Base-by-base conservation (phyloP, 1,140 invertebrate genomes). In the Heliconius himera region DNA sequence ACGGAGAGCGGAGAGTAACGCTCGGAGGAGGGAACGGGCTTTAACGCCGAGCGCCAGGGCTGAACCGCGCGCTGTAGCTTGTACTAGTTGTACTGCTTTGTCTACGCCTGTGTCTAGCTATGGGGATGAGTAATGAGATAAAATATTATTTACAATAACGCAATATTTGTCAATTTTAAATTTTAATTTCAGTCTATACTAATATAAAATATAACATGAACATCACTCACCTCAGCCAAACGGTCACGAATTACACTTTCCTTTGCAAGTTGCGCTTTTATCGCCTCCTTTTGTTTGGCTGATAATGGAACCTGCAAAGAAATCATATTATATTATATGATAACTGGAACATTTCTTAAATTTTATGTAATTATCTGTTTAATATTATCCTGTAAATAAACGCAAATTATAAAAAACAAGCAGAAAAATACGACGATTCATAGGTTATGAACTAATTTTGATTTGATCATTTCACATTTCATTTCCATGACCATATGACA, bases 201-300 rank as follows among this genome's bases (percentile, higher is more conserved):
- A 33, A 46, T 46, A 46, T 46, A 46, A 46, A 46, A 46, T 16
- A 46, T 13, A 46, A 46, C 16, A 5, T 46, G 16, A 46, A 46
- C 3, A 46, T 16, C 1, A 87, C 88, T 92, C 85, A 97, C 96
- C 91, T 93, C 94, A 54, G 93, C 95, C 11, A 99, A 89, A 81
- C 95, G 95, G 56, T 96, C 94, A 83, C 97, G 95, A 70, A 98
- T 97, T 1, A 95, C 95, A 78, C 95, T 95, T 93, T 99, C 99
- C 86, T 98, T 99, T 51, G 97, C 96, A 20, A 97, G 95, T 91
- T 99, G 98, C 33, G 96, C 95, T 89, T 98, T 98, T 20, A 99
- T 96, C 11, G 97, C 96, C 94, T 99, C 99, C 91, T 99, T 97
- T 91, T 99, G 99, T 93, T 99, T 99, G 18, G 97, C 96, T 1